Evolutionary conservation across 1,140 invertebrate genomes (phyloP).

Genomic region (Lordiphosa collinella): DNA sequence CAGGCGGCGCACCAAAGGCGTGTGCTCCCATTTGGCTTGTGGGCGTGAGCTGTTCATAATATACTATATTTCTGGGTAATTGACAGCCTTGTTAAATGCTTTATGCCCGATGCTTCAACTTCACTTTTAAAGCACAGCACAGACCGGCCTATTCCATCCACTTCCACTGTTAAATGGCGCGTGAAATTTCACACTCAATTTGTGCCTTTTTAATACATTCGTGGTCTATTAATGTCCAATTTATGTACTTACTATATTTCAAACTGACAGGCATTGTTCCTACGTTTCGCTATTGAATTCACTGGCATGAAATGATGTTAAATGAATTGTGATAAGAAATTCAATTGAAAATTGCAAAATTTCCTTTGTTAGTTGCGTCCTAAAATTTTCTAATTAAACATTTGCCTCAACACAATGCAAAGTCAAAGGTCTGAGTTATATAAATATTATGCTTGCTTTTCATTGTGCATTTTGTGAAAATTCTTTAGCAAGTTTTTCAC

Average conservation of each 20-base stretch:
- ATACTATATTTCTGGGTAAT: constrained; percentile 52
- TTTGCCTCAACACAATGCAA: no score
- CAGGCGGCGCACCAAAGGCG: no score
- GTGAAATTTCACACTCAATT: constrained; percentile 75
- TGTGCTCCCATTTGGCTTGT: not conserved
- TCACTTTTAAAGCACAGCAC: constrained; percentile 26
- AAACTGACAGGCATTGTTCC: constrained; percentile 29
- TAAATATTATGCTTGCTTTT: no score
- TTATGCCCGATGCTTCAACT: constrained; percentile 24
- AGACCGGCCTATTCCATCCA: constrained; percentile 1
- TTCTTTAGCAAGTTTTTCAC: no score
- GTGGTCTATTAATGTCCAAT: constrained; percentile 66
- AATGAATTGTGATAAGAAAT: no score
- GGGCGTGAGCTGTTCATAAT: constrained; percentile 39
- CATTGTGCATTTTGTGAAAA: no score
- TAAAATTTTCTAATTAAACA: no score
- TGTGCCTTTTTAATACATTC: constrained; percentile 35
- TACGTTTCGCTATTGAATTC: constrained; percentile 24
- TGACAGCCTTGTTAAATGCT: constrained; percentile 52
- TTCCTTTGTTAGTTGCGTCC: no score
- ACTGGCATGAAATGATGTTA: not conserved
- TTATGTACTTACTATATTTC: constrained; percentile 50
- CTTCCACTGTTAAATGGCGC: constrained; percentile 56
- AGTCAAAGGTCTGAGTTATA: no score
- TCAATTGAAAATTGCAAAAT: no score